These are phyloP conservation scores for Oxygymnocypris stewartii DNA, from an alignment of 2,113 vertebrate species.

Conservation along the genomic window DNA sequence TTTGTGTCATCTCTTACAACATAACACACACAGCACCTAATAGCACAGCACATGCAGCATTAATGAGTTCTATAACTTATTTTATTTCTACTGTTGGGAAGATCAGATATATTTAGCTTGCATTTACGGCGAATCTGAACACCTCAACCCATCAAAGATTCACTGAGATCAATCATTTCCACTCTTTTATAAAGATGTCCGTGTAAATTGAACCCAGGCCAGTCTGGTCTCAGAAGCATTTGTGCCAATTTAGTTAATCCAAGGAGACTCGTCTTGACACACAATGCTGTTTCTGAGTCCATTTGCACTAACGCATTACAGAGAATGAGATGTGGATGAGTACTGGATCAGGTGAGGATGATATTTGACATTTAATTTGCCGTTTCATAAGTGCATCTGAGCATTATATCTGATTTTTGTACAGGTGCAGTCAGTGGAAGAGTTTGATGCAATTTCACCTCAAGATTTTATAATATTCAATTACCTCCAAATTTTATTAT, in stretches of 20 bases:
- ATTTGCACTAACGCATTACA: too few relatives aligned
- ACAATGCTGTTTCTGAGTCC: background rate
- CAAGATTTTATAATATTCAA: background rate
- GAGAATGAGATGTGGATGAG: conserved; percentile 34
- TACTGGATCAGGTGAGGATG: conserved; percentile 31
- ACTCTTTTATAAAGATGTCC: background rate
- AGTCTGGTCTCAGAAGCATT: background rate
- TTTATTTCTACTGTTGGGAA: background rate
- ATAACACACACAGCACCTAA: background rate
- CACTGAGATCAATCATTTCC: background rate
- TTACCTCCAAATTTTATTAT: background rate
- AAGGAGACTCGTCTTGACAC: background rate
- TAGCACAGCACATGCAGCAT: background rate
- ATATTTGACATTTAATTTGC: conserved; percentile 46
- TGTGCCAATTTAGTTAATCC: background rate
- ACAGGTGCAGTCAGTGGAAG: background rate
- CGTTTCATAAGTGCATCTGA: conserved; percentile 32
- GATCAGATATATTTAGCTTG: background rate
- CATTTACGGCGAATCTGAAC: background rate
- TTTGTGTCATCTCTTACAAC: too few relatives aligned
- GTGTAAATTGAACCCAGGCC: background rate
- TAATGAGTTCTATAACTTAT: background rate
- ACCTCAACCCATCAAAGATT: background rate
- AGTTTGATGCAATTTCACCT: background rate
- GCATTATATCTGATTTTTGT: background rate